Evolutionary conservation across 2,797 vertebrate genomes (phyloP).

Genomic region (Rhadinocentrus ornatus): DNA sequence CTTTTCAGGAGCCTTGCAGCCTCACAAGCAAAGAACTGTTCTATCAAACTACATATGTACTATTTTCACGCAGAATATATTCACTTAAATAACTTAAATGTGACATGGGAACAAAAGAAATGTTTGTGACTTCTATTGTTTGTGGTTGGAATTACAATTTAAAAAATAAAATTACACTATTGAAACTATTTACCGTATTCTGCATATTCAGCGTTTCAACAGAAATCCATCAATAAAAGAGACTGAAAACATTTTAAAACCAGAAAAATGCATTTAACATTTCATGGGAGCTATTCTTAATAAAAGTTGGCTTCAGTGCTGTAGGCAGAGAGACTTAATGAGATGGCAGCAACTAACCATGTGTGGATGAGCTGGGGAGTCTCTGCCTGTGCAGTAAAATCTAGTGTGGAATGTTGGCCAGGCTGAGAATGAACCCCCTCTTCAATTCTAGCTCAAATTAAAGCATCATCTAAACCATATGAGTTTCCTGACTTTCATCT

Average conservation of each 20-base stretch:
- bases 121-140: neutral
- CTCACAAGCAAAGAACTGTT: conserved; percentile 30
- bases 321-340: conserved; percentile 11
- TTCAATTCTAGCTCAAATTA: conserved; percentile 28
- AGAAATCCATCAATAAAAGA: neutral
- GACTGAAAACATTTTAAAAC: neutral
- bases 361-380: conserved; percentile 14
- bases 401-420: conserved; percentile 26
- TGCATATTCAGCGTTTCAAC: neutral
- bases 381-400: conserved; percentile 30
- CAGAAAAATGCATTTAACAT: neutral
- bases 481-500: neutral
- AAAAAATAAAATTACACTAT: neutral
- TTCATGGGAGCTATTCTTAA: neutral
- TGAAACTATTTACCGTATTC: neutral
- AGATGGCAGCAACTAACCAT: conserved; percentile 14
- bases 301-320: neutral
- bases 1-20: conserved; percentile 36
- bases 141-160: neutral
- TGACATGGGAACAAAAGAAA: neutral
- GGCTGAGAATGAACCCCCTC: conserved; percentile 6
- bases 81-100: conserved; percentile 11
- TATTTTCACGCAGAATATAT: conserved; percentile 18
- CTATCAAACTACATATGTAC: conserved; percentile 21
- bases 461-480: conserved; percentile 14